Base-by-base conservation (phyloP, 1,140 invertebrate genomes). In the Araneus ventricosus region DNA sequence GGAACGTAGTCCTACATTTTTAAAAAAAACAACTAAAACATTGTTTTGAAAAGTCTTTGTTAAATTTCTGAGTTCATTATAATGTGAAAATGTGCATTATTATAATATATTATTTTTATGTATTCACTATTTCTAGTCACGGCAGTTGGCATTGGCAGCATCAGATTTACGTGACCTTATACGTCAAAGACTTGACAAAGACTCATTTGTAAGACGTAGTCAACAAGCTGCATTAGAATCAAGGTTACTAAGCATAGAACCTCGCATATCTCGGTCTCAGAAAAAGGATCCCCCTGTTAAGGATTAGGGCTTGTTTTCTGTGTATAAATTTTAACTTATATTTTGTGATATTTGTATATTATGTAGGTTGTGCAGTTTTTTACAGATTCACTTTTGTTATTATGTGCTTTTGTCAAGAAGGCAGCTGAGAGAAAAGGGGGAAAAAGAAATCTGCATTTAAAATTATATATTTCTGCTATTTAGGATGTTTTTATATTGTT, bases 111-210 rank as follows among this genome's bases (percentile, higher is more conserved):
- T 22, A 80, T 0, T 80, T 37, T 20, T 80, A 37, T 39, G 17
- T 30, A 57, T 17, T 90, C 41, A 52, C 41, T 67, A 57, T 70
- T 92, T 92, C 24, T 75, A 94, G 94, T 92, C 94, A 57, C 87
- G 94, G 37, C 89, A 90, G 27, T 86, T 90, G 57, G 90, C 94
- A 52, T 87, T 84, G 61, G 94, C 94, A 52, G 94, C 94, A 27
- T 94, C 94, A 27, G 94, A 94, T 88, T 61, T 94, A 14, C 87
- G 94, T 59, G 94, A 94, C 27, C 90, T 94, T 45, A 85, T 94
- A 75, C 61, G 92, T 70, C 94, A 94, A 57, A 93, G 89, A 70
- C 59, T 94, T 6, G 94, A 94, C 41, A 93, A 94, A 75, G 94
- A 94, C 39, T 82, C 90, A 17, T 94, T 94, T 88, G 88, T 93